Base-by-base conservation (phyloP, 1,140 invertebrate genomes). In the Dendroctonus valens region DNA sequence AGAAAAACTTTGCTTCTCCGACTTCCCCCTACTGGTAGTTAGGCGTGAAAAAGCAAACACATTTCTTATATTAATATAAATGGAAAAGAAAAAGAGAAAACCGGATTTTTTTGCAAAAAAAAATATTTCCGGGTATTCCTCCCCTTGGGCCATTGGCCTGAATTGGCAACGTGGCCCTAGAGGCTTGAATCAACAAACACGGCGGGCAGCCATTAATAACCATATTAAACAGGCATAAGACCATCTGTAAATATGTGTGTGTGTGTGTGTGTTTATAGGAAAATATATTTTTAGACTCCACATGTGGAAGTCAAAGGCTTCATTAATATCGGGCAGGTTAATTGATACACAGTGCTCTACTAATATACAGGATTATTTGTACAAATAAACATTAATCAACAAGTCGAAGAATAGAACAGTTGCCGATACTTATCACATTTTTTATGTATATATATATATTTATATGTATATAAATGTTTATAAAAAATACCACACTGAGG, bases 281-380 rank as follows among this genome's bases (percentile, higher is more conserved):
- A 54, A 67, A 55, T 48, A 67, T 67, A 67, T 67, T 67, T 67
- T 67, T 67, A 67, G 65, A 67, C 46, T 54, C 65, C 65, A 67
- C 55, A 67, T 67, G 65, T 67, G 50, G 40, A 48, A 59, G 58
- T 15, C 46, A 59, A 52, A 53, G 39, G 57, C 49, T 67, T 60
- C 65, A 50, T 51, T 57, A 54, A 60, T 53, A 54, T 67, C 50
- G 41, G 7, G 46, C 26, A 52, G 7, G 41, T 48, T 54, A 65
- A 59, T 59, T 65, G 26, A 52, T 52, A 52, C 5, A 52, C 26
- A 7, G 8, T 52, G 9, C 9, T 52, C 12, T 26, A 51, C 14
- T 61, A 61, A 48, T 61, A 48, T 52, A 61, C 59, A 61, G 41
- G 41, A 39, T 37, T 59, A 59, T 46, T 48, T 37, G 48, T 48